Percentiles rank a stretch among this genome's conserved stretches.
phyloP scores from a whole-genome alignment of 2,797 vertebrate species.

The Sternotherus odoratus region DNA sequence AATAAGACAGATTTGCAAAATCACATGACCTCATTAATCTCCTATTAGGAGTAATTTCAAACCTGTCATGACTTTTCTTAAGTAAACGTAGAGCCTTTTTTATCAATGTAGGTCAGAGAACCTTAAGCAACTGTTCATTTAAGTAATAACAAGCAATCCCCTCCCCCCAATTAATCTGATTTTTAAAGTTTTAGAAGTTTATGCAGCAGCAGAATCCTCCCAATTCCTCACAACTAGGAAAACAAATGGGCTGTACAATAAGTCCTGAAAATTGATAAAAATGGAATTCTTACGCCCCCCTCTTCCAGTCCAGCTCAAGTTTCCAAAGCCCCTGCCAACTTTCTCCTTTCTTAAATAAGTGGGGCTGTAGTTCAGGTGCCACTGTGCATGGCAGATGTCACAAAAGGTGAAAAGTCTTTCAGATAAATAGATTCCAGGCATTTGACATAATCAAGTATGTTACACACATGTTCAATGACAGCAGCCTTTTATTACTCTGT shows the following conservation, averaged over 20 bases:
- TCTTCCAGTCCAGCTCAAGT: too few relatives aligned
- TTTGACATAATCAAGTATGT: background rate
- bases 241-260: rapidly evolving
- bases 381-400: background rate
- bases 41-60: background rate
- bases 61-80: background rate
- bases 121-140: background rate
- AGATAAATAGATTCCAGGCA: background rate
- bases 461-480: background rate
- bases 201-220: background rate
- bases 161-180: rapidly evolving
- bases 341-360: background rate
- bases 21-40: background rate
- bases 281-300: too few relatives aligned
- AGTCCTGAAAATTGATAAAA: background rate
- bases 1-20: background rate
- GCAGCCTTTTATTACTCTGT: background rate
- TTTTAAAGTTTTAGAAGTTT: background rate
- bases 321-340: background rate
- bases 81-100: background rate
- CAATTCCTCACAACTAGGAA: rapidly evolving
- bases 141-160: background rate
- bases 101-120: background rate
- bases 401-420: rapidly evolving
- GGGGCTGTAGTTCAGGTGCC: background rate